A percentile compares a stretch with the other conserved stretches of the same genome.
These are phyloP conservation scores for Bradypodion ventrale DNA, from an alignment of 2,797 vertebrate species.

Conservation along the genomic window DNA sequence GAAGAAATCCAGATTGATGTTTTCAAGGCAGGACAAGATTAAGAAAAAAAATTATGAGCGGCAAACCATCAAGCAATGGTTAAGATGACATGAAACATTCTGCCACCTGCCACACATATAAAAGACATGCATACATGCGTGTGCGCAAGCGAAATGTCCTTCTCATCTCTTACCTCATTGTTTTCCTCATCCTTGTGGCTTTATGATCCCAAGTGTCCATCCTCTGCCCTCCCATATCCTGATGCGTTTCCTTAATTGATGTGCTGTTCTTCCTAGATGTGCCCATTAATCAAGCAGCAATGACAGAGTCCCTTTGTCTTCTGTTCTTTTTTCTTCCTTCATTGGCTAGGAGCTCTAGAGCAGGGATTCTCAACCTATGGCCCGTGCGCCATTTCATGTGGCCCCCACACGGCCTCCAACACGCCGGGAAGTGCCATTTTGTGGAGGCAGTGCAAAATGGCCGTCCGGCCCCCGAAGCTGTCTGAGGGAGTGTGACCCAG, in stretches of 20 bases:
- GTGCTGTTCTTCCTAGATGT: background rate
- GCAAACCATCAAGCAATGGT: background rate
- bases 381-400: too few species aligned
- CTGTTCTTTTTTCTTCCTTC: background rate
- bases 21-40: background rate
- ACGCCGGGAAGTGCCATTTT: too few species aligned
- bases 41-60: background rate
- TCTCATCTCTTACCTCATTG: background rate
- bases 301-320: background rate
- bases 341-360: background rate
- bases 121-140: background rate
- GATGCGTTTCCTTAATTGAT: background rate
- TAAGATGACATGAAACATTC: background rate
- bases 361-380: too few species aligned
- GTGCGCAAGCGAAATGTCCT: background rate
- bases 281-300: background rate
- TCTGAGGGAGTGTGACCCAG: too few species aligned
- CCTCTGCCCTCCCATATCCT: too few species aligned
- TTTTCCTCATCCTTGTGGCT: background rate
- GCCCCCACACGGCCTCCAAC: too few species aligned
- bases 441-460: too few species aligned
- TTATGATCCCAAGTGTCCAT: background rate
- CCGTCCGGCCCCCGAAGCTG: too few species aligned
- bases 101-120: background rate
- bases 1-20: too few species aligned